These are phyloP conservation scores for Cephus sareptanus DNA, from an alignment of 2,888 invertebrate species.

Conservation along the genomic window DNA sequence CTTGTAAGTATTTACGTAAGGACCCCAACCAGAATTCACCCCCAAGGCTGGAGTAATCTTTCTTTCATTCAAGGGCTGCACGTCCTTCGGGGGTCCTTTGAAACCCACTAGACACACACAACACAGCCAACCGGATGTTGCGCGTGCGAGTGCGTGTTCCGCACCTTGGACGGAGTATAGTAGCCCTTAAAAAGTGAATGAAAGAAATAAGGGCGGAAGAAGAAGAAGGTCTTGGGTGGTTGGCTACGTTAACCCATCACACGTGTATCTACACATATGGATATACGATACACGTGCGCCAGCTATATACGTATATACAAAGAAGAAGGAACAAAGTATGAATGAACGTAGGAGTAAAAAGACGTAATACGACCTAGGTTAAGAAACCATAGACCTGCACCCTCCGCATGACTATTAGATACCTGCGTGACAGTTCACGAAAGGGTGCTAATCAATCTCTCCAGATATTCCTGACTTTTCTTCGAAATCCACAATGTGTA, in stretches of 20 bases:
- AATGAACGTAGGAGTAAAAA: slow-evolving; percentile 44
- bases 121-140: background rate
- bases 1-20: slow-evolving; percentile 45
- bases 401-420: slow-evolving; percentile 8
- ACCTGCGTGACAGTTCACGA: slow-evolving; percentile 46
- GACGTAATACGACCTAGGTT: slow-evolving; percentile 55
- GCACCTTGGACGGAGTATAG: slow-evolving; percentile 7
- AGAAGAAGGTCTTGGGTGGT: slow-evolving; percentile 17
- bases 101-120: background rate
- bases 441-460: slow-evolving; percentile 21
- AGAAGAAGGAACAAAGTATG: slow-evolving; percentile 24
- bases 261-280: background rate
- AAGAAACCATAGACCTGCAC: slow-evolving; percentile 57
- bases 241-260: background rate
- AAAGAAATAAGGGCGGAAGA: slow-evolving; percentile 23
- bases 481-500: too few relatives aligned
- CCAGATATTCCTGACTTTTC: background rate
- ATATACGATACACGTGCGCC: too few relatives aligned
- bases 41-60: slow-evolving; percentile 33
- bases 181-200: slow-evolving; percentile 33
- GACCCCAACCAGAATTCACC: slow-evolving; percentile 30
- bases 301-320: too few relatives aligned
- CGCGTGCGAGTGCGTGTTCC: background rate
- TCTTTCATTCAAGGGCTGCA: slow-evolving; percentile 34
- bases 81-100: slow-evolving; percentile 1